Evolutionary conservation across 2,113 vertebrate genomes (phyloP).

Genomic region (Callocephalon fimbriatum): DNA sequence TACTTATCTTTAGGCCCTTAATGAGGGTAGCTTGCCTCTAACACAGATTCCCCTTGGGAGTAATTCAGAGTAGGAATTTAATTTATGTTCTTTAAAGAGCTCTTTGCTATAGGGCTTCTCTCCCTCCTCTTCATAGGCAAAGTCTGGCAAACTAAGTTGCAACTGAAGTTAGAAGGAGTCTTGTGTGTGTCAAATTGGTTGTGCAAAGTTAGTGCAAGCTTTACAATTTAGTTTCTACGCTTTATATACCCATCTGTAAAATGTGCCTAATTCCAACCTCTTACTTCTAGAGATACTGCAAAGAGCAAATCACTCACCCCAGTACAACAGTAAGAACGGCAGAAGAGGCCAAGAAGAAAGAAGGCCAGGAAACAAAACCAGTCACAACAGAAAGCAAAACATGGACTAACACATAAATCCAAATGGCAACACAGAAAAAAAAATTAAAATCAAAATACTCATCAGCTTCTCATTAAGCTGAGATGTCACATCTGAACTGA

Average conservation of each 20-base stretch:
- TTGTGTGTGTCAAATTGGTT: not conserved
- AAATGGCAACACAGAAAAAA: not conserved
- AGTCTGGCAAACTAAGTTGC: not conserved
- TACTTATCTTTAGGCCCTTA: not conserved
- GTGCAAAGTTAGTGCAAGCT: not conserved
- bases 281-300: not conserved
- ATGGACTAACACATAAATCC: not conserved
- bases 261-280: not conserved
- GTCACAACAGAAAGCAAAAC: not conserved
- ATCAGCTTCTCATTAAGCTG: not conserved
- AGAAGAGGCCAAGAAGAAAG: not conserved
- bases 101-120: constrained; percentile 17
- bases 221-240: not conserved
- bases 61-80: constrained; percentile 9
- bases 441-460: not conserved
- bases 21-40: not conserved
- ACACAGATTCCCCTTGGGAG: not conserved
- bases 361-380: not conserved
- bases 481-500: not conserved
- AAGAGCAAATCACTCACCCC: not conserved
- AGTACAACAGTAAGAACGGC: not conserved
- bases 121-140: not conserved
- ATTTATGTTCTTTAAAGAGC: constrained; percentile 18
- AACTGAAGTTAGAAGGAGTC: not conserved
- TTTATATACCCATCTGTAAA: not conserved